Percentiles rank a stretch among this genome's conserved stretches.
phyloP scores from a whole-genome alignment of 2,888 invertebrate genomes.

The Thereva unica region DNA sequence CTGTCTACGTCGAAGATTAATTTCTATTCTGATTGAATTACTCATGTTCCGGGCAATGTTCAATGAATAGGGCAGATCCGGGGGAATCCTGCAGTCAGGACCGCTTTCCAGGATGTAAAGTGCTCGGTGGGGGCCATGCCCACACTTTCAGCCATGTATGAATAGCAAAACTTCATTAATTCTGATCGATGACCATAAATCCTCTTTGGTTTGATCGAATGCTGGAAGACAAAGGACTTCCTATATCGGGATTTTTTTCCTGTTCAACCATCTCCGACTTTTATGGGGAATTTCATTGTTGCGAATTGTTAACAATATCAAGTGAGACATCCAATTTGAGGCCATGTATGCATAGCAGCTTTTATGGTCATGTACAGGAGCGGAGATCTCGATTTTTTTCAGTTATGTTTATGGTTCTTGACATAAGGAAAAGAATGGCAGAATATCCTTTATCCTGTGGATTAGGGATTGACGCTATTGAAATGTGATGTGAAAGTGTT shows the following conservation, averaged over 20 bases:
- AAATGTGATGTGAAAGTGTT: no score
- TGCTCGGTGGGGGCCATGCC: no score
- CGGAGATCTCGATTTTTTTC: no score
- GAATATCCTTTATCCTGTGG: no score
- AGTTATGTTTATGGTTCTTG: no score
- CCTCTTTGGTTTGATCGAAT: constrained; percentile 48
- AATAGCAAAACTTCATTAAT: constrained; percentile 56
- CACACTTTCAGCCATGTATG: constrained; percentile 10
- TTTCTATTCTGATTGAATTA: constrained; percentile 40
- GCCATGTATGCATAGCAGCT: constrained; percentile 7
- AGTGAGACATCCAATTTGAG: background rate
- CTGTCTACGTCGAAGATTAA: constrained; percentile 38
- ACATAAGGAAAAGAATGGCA: no score
- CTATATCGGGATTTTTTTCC: constrained; percentile 13
- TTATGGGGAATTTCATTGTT: background rate
- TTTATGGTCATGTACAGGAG: background rate
- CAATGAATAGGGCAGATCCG: constrained; percentile 18
- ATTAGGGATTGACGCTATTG: no score
- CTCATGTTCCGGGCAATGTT: background rate
- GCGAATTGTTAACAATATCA: no score
- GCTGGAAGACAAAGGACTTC: constrained; percentile 40
- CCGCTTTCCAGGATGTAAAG: constrained; percentile 4
- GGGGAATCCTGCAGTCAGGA: constrained; percentile 13
- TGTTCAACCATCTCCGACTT: background rate
- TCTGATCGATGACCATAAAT: constrained; percentile 60